These are phyloP conservation scores for Pagetopsis macropterus DNA, from an alignment of 2,797 vertebrate species.

Conservation along the genomic window DNA sequence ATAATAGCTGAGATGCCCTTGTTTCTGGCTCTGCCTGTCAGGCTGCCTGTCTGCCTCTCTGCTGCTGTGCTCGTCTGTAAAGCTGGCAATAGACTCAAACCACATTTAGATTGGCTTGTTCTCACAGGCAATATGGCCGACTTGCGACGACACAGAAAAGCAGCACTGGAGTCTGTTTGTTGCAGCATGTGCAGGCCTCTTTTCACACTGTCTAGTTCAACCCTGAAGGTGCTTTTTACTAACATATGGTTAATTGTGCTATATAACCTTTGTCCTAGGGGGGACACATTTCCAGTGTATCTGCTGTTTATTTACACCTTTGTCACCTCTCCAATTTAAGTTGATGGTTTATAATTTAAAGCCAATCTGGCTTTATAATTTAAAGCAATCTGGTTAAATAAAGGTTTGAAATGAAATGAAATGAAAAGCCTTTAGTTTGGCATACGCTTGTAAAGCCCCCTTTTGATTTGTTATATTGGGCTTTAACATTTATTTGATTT, in stretches of 20 bases:
- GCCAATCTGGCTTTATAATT: background rate
- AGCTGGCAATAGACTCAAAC: conserved; percentile 34
- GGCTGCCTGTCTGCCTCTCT: conserved; percentile 26
- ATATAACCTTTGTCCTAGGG: background rate
- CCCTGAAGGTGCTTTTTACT: background rate
- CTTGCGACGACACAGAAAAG: conserved; percentile 5
- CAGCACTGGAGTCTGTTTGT: background rate
- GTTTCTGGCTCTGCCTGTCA: conserved; percentile 48
- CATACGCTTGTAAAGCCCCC: background rate
- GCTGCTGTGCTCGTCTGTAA: conserved; percentile 18
- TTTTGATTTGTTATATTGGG: background rate
- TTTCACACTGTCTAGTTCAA: background rate
- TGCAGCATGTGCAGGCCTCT: background rate
- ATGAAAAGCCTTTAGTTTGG: background rate
- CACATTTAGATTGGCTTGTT: conserved; percentile 26
- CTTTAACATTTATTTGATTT: background rate
- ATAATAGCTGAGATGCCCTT: conserved; percentile 48
- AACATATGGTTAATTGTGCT: background rate
- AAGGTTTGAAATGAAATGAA: too few relatives aligned
- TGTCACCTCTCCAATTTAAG: background rate
- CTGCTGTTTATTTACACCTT: background rate
- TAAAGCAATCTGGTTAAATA: too few relatives aligned
- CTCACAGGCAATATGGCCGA: conserved; percentile 26
- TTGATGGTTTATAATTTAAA: background rate
- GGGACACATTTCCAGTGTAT: background rate